Evolutionary conservation across 2,888 invertebrate genomes (phyloP), one percentile per base, ranked within the genome.

Genomic region (Muscina levida): DNA sequence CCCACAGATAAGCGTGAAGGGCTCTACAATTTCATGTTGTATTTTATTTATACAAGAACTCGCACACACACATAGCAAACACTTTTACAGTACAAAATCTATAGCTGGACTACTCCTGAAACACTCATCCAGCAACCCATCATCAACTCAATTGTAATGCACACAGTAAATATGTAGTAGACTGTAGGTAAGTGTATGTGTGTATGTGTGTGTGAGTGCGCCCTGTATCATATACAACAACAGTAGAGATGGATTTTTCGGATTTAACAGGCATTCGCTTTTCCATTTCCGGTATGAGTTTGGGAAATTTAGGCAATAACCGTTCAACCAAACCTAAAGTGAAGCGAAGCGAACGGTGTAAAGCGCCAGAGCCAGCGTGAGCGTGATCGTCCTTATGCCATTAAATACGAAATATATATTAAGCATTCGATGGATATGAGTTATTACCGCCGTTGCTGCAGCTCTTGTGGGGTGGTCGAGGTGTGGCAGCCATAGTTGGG

Each of bases 211-310:
- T n/a, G 13, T 53, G 53, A 37, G 53, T 68, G 24, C 15, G n/a
- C 19, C n/a, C 24, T 57, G 53, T 53, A 68, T 42, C 39, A 56
- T n/a, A 22, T 46, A n/a, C 65, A 31, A 62, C 53, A 31, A 62
- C 53, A 53, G 57, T 59, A 48, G 19, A 72, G 53, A 66, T 57
- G 66, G 44, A 73, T 73, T 73, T 73, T 66, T 31, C 42, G 56
- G 56, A 46, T 66, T 73, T 44, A 73, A 57, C 44, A 26, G 57
- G 46, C 73, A 73, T 73, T 73, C 57, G 57, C 56, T 73, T 66
- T 67, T 73, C 17, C 73, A 73, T 73, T 73, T 73, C 73, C 73
- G 73, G 44, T 46, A 19, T 66, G 48, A 73, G 56, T 65, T 72
- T 53, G 24, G 65, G 11, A 15, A 62, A 46, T 67, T 73, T 31